Conservation (phyloP, 2,113 vertebrate genomes). For the cattle (Bos taurus) region DNA sequence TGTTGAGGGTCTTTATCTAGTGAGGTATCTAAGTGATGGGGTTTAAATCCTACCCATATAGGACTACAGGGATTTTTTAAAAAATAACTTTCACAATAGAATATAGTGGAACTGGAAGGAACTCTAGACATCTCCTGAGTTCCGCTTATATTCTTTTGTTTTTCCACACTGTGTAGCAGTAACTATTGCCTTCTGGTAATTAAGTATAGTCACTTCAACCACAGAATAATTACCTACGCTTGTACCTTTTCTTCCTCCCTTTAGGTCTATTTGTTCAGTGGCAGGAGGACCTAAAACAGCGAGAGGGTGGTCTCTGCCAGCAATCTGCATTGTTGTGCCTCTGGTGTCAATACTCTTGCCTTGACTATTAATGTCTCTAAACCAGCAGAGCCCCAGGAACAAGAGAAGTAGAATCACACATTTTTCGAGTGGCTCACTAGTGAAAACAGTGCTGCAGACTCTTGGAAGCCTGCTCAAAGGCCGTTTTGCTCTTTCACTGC, state of each 20-base stretch:
- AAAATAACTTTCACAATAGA: neutral
- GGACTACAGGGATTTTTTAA: neutral
- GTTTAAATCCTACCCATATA: neutral
- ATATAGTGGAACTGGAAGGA: neutral
- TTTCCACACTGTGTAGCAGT: neutral
- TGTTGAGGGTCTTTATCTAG: neutral
- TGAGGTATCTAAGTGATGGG: neutral
- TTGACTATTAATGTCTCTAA: neutral
- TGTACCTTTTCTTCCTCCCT: neutral
- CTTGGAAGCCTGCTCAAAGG: neutral
- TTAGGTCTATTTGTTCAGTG: neutral
- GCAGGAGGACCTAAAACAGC: neutral
- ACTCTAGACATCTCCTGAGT: neutral
- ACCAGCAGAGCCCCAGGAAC: neutral
- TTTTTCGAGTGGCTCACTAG: neutral
- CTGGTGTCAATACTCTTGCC: neutral
- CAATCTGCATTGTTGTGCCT: neutral
- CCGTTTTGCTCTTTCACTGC: neutral
- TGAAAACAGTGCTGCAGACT: neutral
- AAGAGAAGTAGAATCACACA: neutral
- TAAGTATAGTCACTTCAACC: neutral
- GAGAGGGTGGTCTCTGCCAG: neutral
- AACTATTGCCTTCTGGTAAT: neutral
- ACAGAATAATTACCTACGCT: neutral
- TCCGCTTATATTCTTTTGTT: neutral